Base-by-base conservation (phyloP, 2,888 invertebrate species). In the Ophonus ardosiacus region DNA sequence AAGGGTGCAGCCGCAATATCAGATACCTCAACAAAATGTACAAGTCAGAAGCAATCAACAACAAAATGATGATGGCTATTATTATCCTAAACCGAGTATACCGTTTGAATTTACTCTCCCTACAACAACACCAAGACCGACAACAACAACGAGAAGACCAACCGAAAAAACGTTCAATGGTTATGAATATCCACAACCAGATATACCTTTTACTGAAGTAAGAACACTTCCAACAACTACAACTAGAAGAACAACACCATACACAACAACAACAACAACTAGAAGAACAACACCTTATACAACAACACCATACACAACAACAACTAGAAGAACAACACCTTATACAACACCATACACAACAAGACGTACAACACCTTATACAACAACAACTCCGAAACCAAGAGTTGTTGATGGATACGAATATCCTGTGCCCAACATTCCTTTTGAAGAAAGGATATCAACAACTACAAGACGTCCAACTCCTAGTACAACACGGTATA, bases 21-120 rank as follows among this genome's bases (percentile, higher is more conserved):
- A 81, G 59, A 63, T 51, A 13, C 57, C 57, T 59, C 74, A 51
- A 21, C 74, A 31, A 83, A 79, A 38, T 51, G 40, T 71, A 2
- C 15, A 71, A 40, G 13, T 76, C 17, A 31, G 17, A 24, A 40
- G 40, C n/a, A n/a, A 15, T 10, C 65, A 65, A 65, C 6, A 31
- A 31, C 18, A 7, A 8, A 15, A 13, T 21, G 71, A 43, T 40
- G 71, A 74, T 43, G 86, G 86, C 0, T 86, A 86, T 59, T 74
- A 24, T 21, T 86, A 86, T 78, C 85, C 83, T 13, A 76, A 80
- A 63, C 86, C 86, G 3, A 56, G 56, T 5, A 81, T 86, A 40
- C 81, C 86, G 38, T 86, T 86, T 61, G 85, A 81, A 8, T 13
- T 65, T 76, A 17, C 10, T 15, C 31, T 78, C 0, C 15, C 31